Evolutionary conservation across 2,797 vertebrate genomes (phyloP), one percentile per base, ranked within the genome.

Genomic region (Squalus acanthias): DNA sequence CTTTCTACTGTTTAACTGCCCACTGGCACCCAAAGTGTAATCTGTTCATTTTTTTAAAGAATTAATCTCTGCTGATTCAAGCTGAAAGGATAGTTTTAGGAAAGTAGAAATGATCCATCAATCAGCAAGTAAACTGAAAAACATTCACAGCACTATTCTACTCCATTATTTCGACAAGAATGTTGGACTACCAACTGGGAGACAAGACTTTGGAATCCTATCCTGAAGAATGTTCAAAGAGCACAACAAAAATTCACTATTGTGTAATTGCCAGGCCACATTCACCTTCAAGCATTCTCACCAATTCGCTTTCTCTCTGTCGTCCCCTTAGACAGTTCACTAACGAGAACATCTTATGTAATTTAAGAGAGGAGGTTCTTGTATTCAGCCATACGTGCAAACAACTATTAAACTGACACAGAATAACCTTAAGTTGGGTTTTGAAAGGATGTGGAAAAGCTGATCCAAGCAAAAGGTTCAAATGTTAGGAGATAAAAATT

Each of bases 241-340:
- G 20, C 92, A 94, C n/a, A 94, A 94, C n/a, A 39, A 69, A 94
- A 94, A 69, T 46, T 67, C 6, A 92, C 4, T 46, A 67, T 24
- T 20, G n/a, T 50, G 39, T 33, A 94, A 94, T 53, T 94, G 17
- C 65, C 63, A 94, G n/a, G 33, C 29, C 92, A 69, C 33, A 94
- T 94, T 94, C 39, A 94, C 33, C 60, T 94, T 94, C 92, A 94
- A 46, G n/a, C 65, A 69, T 46, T 46, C n/a, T 39, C 89, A 92
- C 33, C 15, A 67, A 29, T 94, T 65, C n/a, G 15, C 53, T 91
- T 94, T 26, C 91, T 7, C 29, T 89, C 29, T 7, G 12, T 89
- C 29, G 8, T 5, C 8, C 57, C 87, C 29, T 50, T 29, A 33
- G 88, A 91, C 29, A n/a, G 29, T 63, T 89, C 57, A 33, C 57